These are phyloP conservation scores for Prorops nasuta DNA, from an alignment of 1,140 invertebrate species.

Conservation along the genomic window DNA sequence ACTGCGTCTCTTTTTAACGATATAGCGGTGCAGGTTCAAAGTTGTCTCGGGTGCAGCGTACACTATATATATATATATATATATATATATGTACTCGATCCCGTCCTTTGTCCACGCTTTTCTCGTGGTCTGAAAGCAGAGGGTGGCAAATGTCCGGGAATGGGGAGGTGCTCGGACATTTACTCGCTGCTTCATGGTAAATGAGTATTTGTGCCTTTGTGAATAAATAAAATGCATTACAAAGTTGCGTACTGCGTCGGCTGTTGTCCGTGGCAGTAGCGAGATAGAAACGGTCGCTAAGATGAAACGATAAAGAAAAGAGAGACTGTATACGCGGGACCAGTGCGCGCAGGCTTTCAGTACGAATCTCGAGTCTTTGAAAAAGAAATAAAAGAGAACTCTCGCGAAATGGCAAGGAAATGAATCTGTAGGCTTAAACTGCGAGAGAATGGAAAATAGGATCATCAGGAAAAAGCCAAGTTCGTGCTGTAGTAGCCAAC, in stretches of 20 bases:
- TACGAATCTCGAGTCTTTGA: constrained; percentile 10
- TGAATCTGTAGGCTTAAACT: too few relatives aligned
- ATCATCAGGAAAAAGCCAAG: too few relatives aligned
- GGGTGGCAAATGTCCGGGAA: background rate
- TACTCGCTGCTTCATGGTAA: constrained; percentile 32
- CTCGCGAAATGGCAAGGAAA: too few relatives aligned
- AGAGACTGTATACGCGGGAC: constrained; percentile 5
- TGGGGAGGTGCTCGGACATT: constrained; percentile 20
- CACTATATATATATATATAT: too few relatives aligned
- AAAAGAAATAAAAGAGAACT: background rate
- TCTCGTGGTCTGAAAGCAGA: background rate
- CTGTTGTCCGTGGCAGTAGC: background rate
- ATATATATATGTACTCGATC: too few relatives aligned
- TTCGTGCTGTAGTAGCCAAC: too few relatives aligned
- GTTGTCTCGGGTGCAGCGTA: too few relatives aligned
- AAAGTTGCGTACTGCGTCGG: constrained; percentile 26
- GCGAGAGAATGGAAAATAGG: too few relatives aligned
- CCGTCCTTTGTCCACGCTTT: background rate
- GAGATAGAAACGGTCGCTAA: background rate
- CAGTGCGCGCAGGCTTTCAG: background rate
- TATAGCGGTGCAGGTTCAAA: too few relatives aligned
- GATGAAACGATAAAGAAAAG: background rate
- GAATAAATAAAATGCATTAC: constrained; percentile 58
- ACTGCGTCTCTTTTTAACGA: too few relatives aligned
- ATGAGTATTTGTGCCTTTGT: constrained; percentile 57